Evolutionary conservation across 2,797 vertebrate genomes (phyloP).

Genomic region (Pangasius krempfi): DNA sequence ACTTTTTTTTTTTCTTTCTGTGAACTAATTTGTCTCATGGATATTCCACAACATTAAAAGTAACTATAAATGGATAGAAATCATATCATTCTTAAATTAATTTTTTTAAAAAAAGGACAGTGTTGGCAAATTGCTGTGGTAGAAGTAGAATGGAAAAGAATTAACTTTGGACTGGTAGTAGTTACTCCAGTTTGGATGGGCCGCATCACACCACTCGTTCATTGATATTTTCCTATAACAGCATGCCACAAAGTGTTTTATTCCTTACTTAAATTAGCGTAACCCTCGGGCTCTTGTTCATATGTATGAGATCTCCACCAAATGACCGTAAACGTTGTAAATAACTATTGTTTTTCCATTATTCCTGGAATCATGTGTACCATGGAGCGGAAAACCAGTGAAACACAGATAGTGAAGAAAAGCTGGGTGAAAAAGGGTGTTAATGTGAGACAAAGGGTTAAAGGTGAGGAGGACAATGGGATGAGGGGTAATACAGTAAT

Average conservation of each 20-base stretch:
- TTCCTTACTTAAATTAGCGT: not conserved
- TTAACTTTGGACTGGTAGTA: not conserved
- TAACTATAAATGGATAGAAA: not conserved
- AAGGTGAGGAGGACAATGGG: slow-evolving; percentile 25
- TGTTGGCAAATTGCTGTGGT: no score
- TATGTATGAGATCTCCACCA: not conserved
- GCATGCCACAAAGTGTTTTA: not conserved
- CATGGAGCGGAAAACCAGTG: not conserved
- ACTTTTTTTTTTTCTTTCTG: not conserved
- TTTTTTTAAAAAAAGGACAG: no score
- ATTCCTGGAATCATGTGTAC: not conserved
- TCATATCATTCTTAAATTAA: not conserved
- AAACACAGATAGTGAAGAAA: not conserved
- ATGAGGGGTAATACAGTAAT: not conserved
- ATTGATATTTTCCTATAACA: not conserved
- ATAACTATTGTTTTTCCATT: not conserved
- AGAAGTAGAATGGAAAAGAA: not conserved
- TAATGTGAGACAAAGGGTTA: slow-evolving; percentile 43
- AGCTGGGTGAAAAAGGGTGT: not conserved
- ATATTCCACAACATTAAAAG: not conserved
- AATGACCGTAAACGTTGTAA: not conserved
- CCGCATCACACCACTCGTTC: not conserved
- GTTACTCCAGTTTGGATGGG: not conserved
- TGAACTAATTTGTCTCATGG: not conserved
- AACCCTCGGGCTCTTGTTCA: not conserved